A percentile compares a stretch with the other conserved stretches of the same genome.
phyloP scores from a whole-genome alignment of 2,797 vertebrate genomes.

The Fratercula arctica region DNA sequence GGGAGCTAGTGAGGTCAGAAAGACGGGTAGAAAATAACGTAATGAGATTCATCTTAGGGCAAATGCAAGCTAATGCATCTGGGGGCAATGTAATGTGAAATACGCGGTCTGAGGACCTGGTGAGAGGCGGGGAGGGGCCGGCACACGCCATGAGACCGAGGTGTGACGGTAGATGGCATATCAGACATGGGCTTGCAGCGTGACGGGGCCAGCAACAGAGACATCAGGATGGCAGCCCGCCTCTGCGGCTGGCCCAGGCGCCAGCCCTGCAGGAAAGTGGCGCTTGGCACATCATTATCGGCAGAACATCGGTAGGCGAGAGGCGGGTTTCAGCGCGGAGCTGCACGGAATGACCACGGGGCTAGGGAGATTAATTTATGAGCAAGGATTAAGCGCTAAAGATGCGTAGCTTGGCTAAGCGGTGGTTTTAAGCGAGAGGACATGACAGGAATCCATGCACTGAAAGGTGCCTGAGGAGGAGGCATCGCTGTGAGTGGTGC shows the following conservation, averaged over 20 bases:
- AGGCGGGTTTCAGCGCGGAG: not conserved
- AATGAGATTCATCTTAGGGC: not conserved
- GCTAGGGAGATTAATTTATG: constrained; percentile 26
- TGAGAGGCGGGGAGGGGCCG: rapidly evolving
- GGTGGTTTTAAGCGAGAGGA: not conserved
- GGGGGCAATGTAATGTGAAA: not conserved
- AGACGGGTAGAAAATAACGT: not conserved
- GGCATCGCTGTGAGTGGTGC: not conserved
- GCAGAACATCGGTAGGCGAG: not conserved
- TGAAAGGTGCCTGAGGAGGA: not conserved
- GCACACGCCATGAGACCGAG: rapidly evolving
- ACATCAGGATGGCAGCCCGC: not conserved
- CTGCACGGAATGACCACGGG: not conserved
- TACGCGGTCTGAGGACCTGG: not conserved
- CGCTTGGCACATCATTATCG: not conserved
- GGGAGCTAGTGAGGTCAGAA: not conserved
- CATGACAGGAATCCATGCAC: not conserved
- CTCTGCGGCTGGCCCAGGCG: not conserved
- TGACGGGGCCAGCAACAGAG: not conserved
- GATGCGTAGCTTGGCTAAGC: constrained; percentile 26
- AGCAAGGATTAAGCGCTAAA: constrained; percentile 56
- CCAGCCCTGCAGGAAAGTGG: not conserved
- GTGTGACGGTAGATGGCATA: not conserved
- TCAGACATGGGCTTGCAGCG: not conserved
- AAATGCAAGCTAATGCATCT: not conserved